phyloP scores from a whole-genome alignment of 23 tunicate species.

The Halocynthia aurantium region DNA sequence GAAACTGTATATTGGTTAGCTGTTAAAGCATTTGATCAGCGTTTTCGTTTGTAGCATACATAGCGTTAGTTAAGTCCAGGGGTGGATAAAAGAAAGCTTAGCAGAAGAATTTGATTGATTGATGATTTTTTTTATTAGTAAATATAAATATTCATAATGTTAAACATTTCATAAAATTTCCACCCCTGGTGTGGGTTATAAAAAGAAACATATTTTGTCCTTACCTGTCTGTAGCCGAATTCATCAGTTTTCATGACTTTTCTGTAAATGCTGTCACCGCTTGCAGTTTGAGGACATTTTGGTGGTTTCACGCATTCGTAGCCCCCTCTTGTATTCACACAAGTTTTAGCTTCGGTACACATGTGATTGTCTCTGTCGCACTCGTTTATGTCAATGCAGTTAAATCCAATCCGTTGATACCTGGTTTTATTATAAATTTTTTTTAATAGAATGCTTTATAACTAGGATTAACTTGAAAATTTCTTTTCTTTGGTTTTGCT shows the following conservation, averaged over 20 bases:
- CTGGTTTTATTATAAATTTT: slow-evolving; percentile 14
- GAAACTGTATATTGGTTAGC: too few relatives aligned
- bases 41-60: too few relatives aligned
- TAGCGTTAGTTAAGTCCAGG: too few relatives aligned
- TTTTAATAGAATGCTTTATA: not conserved
- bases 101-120: too few relatives aligned
- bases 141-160: too few relatives aligned
- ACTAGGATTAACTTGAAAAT: not conserved
- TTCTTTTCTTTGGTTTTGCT: not conserved
- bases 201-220: not conserved
- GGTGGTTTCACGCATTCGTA: slow-evolving; percentile 41
- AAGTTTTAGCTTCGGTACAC: slow-evolving; percentile 41
- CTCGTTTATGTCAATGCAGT: slow-evolving; percentile 87
- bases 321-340: slow-evolving; percentile 83
- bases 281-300: slow-evolving; percentile 31
- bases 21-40: too few relatives aligned
- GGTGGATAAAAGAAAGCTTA: too few relatives aligned
- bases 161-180: too few relatives aligned
- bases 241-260: slow-evolving; percentile 84
- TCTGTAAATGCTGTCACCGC: slow-evolving; percentile 43
- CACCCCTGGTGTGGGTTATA: too few relatives aligned
- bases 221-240: slow-evolving; percentile 68
- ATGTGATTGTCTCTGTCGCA: slow-evolving; percentile 45
- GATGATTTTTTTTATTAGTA: too few relatives aligned
- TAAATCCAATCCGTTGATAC: slow-evolving; percentile 52